Percentiles rank a stretch among this genome's conserved stretches.
Conservation (phyloP, 2,888 invertebrate genomes). For the Leucophenga montana region DNA sequence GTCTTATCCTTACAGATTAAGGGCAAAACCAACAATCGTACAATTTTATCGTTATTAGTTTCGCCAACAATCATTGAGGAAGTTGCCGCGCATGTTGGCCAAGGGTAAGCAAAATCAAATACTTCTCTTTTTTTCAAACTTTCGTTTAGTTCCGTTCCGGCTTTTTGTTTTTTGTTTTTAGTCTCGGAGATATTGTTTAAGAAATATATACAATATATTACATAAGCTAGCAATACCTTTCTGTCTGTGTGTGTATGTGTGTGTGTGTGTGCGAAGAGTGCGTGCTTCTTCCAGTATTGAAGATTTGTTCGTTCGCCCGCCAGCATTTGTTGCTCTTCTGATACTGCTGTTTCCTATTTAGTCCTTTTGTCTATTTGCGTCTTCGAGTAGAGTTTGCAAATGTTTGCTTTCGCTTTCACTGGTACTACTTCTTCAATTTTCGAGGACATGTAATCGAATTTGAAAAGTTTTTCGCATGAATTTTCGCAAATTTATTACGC, state of each 20-base stretch:
- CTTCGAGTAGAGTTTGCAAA: constrained; percentile 5
- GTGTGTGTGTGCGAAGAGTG: too few species aligned
- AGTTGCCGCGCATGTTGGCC: constrained; percentile 75
- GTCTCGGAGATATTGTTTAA: constrained; percentile 40
- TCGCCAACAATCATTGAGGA: constrained; percentile 81
- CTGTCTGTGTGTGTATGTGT: background rate
- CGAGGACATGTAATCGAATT: constrained; percentile 43
- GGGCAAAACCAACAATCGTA: constrained; percentile 91
- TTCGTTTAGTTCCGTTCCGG: background rate
- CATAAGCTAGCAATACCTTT: background rate
- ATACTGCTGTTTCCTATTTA: too few species aligned
- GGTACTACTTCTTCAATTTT: background rate
- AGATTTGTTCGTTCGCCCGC: constrained; percentile 14
- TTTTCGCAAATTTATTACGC: constrained; percentile 46
- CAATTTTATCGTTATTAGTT: constrained; percentile 89
- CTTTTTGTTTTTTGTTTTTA: constrained; percentile 48
- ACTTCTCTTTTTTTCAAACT: constrained; percentile 16
- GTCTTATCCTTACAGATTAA: constrained; percentile 68
- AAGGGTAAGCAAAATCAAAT: constrained; percentile 66
- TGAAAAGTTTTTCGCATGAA: constrained; percentile 52
- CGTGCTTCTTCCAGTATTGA: background rate
- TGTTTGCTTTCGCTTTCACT: constrained; percentile 2
- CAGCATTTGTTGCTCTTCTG: constrained; percentile 6
- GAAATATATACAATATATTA: too few species aligned
- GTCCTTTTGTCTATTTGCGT: background rate